These are phyloP conservation scores for Mythimna lalbum DNA, from an alignment of 2,888 invertebrate species.

Conservation along the genomic window DNA sequence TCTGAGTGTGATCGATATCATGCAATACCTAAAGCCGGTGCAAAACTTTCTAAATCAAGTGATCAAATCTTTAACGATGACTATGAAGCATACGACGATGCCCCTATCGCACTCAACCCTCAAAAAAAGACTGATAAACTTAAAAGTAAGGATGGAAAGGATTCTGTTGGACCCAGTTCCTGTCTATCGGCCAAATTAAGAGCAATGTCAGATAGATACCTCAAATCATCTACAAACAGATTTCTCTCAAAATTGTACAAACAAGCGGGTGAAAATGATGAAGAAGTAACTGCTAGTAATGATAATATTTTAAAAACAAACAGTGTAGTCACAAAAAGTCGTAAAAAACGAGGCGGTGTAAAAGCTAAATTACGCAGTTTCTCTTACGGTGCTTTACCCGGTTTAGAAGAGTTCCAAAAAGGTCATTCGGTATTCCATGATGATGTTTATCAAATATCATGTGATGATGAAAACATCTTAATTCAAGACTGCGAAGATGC, in stretches of 20 bases:
- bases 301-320: constrained; percentile 79
- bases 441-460: constrained; percentile 87
- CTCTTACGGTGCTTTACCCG: constrained; percentile 94
- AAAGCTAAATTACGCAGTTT: constrained; percentile 92
- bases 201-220: constrained; percentile 94
- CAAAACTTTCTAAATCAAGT: constrained; percentile 88
- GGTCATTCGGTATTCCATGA: constrained; percentile 92
- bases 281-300: constrained; percentile 73
- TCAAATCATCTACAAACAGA: constrained; percentile 93
- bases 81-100: constrained; percentile 81
- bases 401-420: constrained; percentile 93
- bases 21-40: constrained; percentile 83
- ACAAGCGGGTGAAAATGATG: constrained; percentile 82
- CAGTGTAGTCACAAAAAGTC: constrained; percentile 78
- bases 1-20: constrained; percentile 89
- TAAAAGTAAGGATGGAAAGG: constrained; percentile 86
- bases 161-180: constrained; percentile 89
- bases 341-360: constrained; percentile 84
- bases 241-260: constrained; percentile 93
- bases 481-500: constrained; percentile 93
- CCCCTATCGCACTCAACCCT: constrained; percentile 78
- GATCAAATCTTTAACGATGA: constrained; percentile 90
- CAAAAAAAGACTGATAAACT: constrained; percentile 88
- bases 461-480: constrained; percentile 89
- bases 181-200: constrained; percentile 93